Evolutionary conservation across 1,140 invertebrate species (phyloP).

Genomic region (Meteorus sp.): DNA sequence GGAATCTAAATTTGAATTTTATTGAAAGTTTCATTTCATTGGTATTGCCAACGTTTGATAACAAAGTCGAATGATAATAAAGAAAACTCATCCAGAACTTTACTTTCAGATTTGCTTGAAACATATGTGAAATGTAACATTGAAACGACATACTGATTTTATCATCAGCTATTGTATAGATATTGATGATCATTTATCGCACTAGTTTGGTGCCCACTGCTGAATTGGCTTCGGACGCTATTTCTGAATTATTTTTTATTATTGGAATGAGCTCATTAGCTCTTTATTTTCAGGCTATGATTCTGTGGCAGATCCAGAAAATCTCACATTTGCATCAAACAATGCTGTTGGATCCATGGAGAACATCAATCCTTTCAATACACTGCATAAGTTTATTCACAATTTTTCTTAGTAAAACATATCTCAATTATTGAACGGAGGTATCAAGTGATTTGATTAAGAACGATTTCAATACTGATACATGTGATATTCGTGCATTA

Average conservation of each 20-base stretch:
- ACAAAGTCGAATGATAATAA: constrained; percentile 14
- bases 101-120: constrained; percentile 17
- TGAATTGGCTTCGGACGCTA: constrained; percentile 54
- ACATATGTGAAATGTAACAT: background rate
- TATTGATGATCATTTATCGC: too few species aligned
- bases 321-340: constrained; percentile 63
- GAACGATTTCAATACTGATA: constrained; percentile 50
- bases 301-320: constrained; percentile 65
- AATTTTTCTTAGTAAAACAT: constrained; percentile 22
- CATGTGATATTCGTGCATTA: constrained; percentile 50
- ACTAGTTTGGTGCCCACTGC: constrained; percentile 3
- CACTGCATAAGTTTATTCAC: constrained; percentile 58
- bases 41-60: background rate
- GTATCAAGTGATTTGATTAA: constrained; percentile 40
- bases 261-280: constrained; percentile 63
- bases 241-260: constrained; percentile 61
- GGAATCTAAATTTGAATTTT: constrained; percentile 33
- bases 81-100: background rate
- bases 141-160: too few species aligned
- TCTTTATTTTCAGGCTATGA: constrained; percentile 65
- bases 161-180: too few species aligned
- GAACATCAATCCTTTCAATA: constrained; percentile 63
- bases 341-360: constrained; percentile 60
- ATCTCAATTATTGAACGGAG: constrained; percentile 32
- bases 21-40: constrained; percentile 25